Base-by-base conservation (phyloP, 2,113 vertebrate species). In the Channa argus region DNA sequence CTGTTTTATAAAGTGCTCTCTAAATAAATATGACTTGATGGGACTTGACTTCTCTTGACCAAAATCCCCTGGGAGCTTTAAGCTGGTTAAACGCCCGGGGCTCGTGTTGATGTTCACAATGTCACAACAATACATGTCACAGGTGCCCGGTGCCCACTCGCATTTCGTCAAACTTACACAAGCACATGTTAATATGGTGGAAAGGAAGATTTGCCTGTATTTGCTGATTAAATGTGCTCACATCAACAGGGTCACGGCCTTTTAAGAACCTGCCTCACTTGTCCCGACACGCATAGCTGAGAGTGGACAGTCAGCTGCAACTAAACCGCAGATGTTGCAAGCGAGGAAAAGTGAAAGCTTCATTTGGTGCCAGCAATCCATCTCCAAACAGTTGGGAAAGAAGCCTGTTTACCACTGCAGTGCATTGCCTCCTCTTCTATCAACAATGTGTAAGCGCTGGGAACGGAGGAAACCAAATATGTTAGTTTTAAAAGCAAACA, bases 51-150 rank as follows among this genome's bases (percentile, higher is more conserved):
- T 60, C 52, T 63, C 71, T 74, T 76, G 70, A 86, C 86, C 56
- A 46, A 61, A 53, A 51, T 63, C 51, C 79, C 67, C 55, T 66
- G 44, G 74, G n/a, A n/a, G 63, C 65, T 63, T 9, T 1, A 45
- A 64, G 79, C 71, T 69, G 71, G 70, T 71, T 56, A 69, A 85
- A 83, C 80, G 63, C 77, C 77, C 74, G 0, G 0, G 82, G 80
- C 63, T 62, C 34, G 52, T 77, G 75, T 72, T 71, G 69, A 63
- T 49, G 79, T 43, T 77, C 45, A 38, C 54, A 46, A 38, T 80
- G 84, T 88, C 82, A 83, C 63, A 83, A 58, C 77, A 77, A 24
- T 60, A 52, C 71, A 71, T 74, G 73, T 84, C 83, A 87, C 75
- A 83, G 62, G 65, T 85, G 77, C 71, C 71, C 72, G 11, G 49